These are phyloP conservation scores for Gari tellinella DNA, from an alignment of 2,888 invertebrate species.

Conservation along the genomic window DNA sequence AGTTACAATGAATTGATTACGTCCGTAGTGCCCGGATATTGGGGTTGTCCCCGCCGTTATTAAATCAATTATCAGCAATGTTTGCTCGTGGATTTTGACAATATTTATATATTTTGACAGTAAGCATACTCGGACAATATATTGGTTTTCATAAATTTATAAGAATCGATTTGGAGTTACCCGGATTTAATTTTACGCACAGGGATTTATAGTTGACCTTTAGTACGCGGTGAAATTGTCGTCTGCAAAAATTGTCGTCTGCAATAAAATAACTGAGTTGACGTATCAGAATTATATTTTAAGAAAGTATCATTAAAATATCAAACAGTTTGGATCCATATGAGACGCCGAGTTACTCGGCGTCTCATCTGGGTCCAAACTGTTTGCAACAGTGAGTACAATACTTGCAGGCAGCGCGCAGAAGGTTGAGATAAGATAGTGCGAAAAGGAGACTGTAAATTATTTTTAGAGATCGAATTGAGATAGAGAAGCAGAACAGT, in stretches of 20 bases:
- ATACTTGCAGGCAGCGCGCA: too few species aligned
- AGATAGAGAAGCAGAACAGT: too few species aligned
- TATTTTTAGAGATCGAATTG: too few species aligned
- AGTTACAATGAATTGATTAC: slow-evolving; percentile 58
- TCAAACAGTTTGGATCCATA: too few species aligned
- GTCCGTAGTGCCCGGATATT: slow-evolving; percentile 32
- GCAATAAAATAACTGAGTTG: too few species aligned
- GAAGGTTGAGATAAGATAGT: slow-evolving; percentile 44
- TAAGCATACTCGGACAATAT: slow-evolving; percentile 27
- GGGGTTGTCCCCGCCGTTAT: slow-evolving; percentile 35
- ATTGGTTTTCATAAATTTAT: slow-evolving; percentile 58
- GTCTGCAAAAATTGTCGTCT: too few species aligned
- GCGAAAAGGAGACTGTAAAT: background rate
- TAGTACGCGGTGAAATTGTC: too few species aligned
- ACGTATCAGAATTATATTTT: too few species aligned
- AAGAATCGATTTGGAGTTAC: slow-evolving; percentile 49
- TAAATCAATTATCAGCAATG: slow-evolving; percentile 62
- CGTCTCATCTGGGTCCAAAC: too few species aligned
- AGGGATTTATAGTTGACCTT: slow-evolving; percentile 25
- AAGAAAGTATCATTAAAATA: too few species aligned
- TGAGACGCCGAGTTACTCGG: too few species aligned
- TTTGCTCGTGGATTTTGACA: slow-evolving; percentile 56
- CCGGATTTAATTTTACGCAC: slow-evolving; percentile 50
- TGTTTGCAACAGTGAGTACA: too few species aligned
- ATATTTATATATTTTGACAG: slow-evolving; percentile 65